phyloP scores from a whole-genome alignment of 92 coral and sea anemone species.

The Parazoanthus atlanticus region DNA sequence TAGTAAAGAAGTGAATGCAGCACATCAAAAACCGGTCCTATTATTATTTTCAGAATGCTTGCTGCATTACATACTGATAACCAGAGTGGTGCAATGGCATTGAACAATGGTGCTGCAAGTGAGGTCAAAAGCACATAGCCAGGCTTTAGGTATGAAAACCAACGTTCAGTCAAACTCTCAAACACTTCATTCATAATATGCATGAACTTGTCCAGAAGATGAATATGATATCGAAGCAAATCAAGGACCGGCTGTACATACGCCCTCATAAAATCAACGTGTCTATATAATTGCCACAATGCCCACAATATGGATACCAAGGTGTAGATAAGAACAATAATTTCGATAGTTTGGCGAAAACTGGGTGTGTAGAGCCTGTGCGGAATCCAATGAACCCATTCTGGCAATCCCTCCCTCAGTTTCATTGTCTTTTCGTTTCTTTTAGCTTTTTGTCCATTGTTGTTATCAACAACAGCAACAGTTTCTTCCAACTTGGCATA shows the following conservation, averaged over 20 bases:
- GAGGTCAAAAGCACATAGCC: slow-evolving; percentile 78
- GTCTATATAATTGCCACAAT: slow-evolving; percentile 96
- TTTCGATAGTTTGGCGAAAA: slow-evolving; percentile 70
- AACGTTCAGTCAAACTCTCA: slow-evolving; percentile 85
- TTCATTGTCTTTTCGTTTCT: slow-evolving; percentile 32
- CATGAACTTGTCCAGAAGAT: slow-evolving; percentile 76
- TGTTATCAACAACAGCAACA: background rate
- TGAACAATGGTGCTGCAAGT: slow-evolving; percentile 76
- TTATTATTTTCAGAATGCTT: slow-evolving; percentile 46
- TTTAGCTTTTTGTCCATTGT: background rate
- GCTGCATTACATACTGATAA: slow-evolving; percentile 41
- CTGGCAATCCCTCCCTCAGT: slow-evolving; percentile 90
- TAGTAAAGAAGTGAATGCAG: slow-evolving; percentile 65
- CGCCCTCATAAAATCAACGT: slow-evolving; percentile 91
- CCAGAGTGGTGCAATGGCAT: slow-evolving; percentile 63
- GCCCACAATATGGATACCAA: slow-evolving; percentile 94
- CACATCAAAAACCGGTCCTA: slow-evolving; percentile 58
- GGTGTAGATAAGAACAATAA: slow-evolving; percentile 76
- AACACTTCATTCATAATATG: slow-evolving; percentile 75
- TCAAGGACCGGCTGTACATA: slow-evolving; percentile 83
- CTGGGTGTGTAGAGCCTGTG: slow-evolving; percentile 78
- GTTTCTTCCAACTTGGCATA: slow-evolving; percentile 65
- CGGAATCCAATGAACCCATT: slow-evolving; percentile 90
- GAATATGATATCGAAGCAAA: slow-evolving; percentile 76
- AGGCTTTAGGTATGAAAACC: slow-evolving; percentile 93